These are phyloP conservation scores for Siniperca knerii DNA, from an alignment of 2,113 vertebrate species.

Conservation along the genomic window DNA sequence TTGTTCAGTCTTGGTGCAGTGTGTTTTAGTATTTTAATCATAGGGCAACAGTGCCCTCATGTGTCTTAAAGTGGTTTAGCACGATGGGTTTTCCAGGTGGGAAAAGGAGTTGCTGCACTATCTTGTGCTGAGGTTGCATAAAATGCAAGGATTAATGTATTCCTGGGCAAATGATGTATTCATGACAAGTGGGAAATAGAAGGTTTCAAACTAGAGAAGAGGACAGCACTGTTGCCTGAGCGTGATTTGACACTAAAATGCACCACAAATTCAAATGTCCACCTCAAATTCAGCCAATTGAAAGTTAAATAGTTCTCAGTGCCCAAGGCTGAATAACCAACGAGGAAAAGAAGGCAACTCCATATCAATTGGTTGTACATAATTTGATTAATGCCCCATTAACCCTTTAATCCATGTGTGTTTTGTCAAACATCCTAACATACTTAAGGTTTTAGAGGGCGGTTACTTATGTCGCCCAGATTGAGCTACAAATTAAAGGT, in stretches of 20 bases:
- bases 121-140: neutral
- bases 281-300: neutral
- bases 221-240: neutral
- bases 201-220: neutral
- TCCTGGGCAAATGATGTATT: neutral
- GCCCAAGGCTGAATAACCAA: too few relatives aligned
- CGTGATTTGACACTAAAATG: neutral
- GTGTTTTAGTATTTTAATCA: neutral
- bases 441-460: too few relatives aligned
- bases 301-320: neutral
- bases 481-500: too few relatives aligned
- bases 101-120: neutral
- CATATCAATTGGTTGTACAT: too few relatives aligned
- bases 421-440: too few relatives aligned
- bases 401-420: too few relatives aligned
- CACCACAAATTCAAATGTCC: neutral
- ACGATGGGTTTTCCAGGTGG: neutral
- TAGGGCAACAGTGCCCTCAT: conserved; percentile 60
- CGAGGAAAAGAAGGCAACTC: too few relatives aligned
- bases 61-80: conserved; percentile 29
- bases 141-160: neutral
- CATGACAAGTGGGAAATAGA: neutral
- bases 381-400: too few relatives aligned
- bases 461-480: too few relatives aligned
- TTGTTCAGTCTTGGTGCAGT: conserved; percentile 53